Conservation (phyloP, 2,113 vertebrate species). For the Patagioenas fasciata region DNA sequence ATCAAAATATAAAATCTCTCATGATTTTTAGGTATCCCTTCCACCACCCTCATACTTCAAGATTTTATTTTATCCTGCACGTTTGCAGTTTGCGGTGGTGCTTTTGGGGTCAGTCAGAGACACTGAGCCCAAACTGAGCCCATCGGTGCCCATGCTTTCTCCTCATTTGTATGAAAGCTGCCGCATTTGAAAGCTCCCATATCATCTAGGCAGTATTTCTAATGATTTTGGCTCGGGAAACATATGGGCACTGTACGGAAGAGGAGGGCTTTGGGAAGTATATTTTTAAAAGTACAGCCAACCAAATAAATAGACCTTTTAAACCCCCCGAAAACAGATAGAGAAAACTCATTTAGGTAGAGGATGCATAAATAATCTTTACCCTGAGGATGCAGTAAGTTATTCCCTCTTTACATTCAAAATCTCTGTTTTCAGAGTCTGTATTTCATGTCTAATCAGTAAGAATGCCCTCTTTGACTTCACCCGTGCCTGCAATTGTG, state of each 20-base stretch:
- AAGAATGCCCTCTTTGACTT: conserved; percentile 76
- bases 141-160: not conserved
- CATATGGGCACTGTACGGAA: not conserved
- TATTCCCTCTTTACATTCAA: conserved; percentile 42
- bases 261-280: conserved; percentile 24
- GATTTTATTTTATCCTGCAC: not conserved
- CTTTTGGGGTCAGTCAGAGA: not conserved
- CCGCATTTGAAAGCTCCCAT: conserved; percentile 14
- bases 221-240: conserved; percentile 40
- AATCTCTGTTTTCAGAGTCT: conserved; percentile 24
- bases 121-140: not conserved
- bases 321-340: conserved; percentile 59
- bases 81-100: not conserved
- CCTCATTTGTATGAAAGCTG: not conserved
- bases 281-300: conserved; percentile 10
- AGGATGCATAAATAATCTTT: conserved; percentile 61
- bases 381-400: conserved; percentile 56
- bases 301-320: conserved; percentile 54
- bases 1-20: not conserved
- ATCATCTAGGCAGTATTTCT: conserved; percentile 37
- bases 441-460: conserved; percentile 66
- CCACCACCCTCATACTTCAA: not conserved
- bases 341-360: conserved; percentile 56
- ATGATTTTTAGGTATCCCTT: not conserved
- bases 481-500: conserved; percentile 49